Percentiles rank a stretch among this genome's conserved stretches.
Evolutionary conservation across 35 echinoderm and acorn worm genomes (phyloP).

Genomic region (Heliocidaris tuberculata): DNA sequence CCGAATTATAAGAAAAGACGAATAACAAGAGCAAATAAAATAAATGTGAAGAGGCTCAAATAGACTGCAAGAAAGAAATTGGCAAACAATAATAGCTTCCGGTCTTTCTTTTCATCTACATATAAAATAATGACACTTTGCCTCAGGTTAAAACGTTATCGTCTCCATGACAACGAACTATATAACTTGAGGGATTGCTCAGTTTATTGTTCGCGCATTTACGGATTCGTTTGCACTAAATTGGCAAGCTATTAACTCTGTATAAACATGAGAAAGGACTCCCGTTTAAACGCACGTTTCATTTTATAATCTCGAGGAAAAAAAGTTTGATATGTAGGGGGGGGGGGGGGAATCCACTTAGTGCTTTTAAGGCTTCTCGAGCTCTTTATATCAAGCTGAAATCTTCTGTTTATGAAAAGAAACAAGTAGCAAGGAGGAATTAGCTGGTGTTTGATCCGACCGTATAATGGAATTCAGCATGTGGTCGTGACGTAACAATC

Average conservation of each 20-base stretch:
- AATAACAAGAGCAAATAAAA: no score
- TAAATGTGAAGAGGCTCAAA: no score
- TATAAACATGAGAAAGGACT: not conserved
- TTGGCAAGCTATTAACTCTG: not conserved
- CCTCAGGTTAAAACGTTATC: no score
- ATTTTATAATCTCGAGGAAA: not conserved
- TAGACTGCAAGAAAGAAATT: no score
- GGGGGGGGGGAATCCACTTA: slow-evolving; percentile 1
- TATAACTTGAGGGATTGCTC: not conserved
- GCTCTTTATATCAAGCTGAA: not conserved
- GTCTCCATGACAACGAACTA: not conserved
- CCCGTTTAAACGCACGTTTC: not conserved
- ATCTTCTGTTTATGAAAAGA: not conserved
- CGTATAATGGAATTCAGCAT: not conserved
- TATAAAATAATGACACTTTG: no score
- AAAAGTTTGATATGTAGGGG: not conserved
- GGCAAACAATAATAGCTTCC: no score
- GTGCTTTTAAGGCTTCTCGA: not conserved
- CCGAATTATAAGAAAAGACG: no score
- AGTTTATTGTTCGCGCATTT: not conserved
- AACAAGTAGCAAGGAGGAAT: not conserved
- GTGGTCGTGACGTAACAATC: not conserved
- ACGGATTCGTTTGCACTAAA: not conserved
- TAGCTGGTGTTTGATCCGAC: not conserved
- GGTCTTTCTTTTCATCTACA: no score